Conservation (phyloP, 2,113 vertebrate species). For the Acanthisitta chloris region DNA sequence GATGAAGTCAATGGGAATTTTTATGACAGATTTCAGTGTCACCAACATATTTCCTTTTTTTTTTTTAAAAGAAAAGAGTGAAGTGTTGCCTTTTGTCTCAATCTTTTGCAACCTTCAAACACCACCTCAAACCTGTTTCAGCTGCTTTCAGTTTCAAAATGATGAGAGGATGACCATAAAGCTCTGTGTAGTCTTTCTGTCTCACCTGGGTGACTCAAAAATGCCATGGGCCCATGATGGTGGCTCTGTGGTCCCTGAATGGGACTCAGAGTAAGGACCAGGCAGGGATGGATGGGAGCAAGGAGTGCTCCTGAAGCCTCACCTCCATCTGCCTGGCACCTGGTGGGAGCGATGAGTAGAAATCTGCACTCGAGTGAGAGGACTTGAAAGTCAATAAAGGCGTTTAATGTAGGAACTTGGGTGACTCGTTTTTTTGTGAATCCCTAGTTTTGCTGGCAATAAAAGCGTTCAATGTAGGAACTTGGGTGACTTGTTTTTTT, state of each 20-base stretch:
- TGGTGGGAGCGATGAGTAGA: not conserved
- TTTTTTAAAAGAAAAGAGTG: not conserved
- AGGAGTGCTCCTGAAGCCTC: not conserved
- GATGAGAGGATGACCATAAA: not conserved
- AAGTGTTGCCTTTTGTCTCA: not conserved
- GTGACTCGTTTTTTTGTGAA: not conserved
- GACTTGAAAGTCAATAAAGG: not conserved
- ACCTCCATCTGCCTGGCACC: not conserved
- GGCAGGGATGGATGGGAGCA: accelerated
- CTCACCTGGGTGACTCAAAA: not conserved
- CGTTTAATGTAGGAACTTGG: not conserved
- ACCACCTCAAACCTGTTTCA: conserved; percentile 2
- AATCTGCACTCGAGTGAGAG: not conserved
- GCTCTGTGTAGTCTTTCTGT: not conserved
- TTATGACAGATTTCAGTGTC: not conserved
- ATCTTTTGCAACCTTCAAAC: not conserved
- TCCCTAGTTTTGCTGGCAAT: not conserved
- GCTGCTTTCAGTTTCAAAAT: not conserved
- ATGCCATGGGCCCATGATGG: accelerated
- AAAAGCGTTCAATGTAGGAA: not conserved
- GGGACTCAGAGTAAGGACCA: not conserved
- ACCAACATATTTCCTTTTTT: not conserved
- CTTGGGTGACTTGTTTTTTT: not conserved
- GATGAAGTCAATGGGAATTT: not conserved
- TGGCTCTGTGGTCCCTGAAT: not conserved